phyloP scores from a whole-genome alignment of 2,888 invertebrate genomes.

The Orthonevra nobilis region DNA sequence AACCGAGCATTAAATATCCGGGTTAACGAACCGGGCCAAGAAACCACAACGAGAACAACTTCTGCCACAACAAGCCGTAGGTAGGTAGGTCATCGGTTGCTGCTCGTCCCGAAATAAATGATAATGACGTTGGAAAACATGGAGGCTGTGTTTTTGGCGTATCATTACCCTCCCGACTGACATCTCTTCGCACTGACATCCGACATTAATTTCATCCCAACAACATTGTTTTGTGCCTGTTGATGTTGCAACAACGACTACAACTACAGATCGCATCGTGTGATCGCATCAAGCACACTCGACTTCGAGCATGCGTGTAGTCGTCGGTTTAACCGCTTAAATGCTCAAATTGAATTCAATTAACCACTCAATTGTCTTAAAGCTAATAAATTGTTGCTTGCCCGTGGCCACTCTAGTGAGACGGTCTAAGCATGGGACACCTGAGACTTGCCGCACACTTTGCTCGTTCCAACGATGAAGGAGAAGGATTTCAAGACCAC shows the following conservation, averaged over 20 bases:
- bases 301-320: conserved; percentile 2
- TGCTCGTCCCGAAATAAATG: conserved; percentile 61
- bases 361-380: conserved; percentile 65
- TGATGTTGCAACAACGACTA: conserved; percentile 11
- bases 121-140: conserved; percentile 58
- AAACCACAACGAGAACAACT: conserved; percentile 32
- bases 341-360: conserved; percentile 63
- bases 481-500: conserved; percentile 44
- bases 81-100: conserved; percentile 59
- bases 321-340: conserved; percentile 39
- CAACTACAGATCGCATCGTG: neutral
- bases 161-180: conserved; percentile 55
- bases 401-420: conserved; percentile 7
- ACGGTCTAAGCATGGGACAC: conserved; percentile 11
- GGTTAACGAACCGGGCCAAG: conserved; percentile 64
- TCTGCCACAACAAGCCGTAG: conserved; percentile 8
- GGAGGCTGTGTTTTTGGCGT: conserved; percentile 40
- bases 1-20: conserved; percentile 54
- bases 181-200: conserved; percentile 59
- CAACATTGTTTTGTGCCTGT: conserved; percentile 13
- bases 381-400: conserved; percentile 59
- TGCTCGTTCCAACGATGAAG: too few species aligned
- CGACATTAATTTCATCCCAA: conserved; percentile 63
- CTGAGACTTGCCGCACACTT: conserved; percentile 24
- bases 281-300: neutral